These are phyloP conservation scores for Halotydeus destructor DNA, from an alignment of 1,140 invertebrate genomes.

Conservation along the genomic window DNA sequence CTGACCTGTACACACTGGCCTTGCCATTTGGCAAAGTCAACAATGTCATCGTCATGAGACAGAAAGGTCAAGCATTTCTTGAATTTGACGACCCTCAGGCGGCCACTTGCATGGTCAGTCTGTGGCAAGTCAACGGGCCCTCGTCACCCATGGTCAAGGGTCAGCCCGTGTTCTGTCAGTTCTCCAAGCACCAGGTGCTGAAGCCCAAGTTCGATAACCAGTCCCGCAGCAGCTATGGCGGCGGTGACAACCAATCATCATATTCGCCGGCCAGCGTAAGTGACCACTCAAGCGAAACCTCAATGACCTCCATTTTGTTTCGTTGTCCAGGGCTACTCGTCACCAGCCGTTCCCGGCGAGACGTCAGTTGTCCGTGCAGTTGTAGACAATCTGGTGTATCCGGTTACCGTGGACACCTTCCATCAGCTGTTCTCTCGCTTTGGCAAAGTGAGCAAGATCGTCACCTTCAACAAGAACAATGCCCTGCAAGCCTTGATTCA, in stretches of 20 bases:
- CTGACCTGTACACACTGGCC: constrained; percentile 87
- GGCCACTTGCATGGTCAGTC: constrained; percentile 79
- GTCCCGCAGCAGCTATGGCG: constrained; percentile 7
- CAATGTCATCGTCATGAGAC: constrained; percentile 19
- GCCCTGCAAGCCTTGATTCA: constrained; percentile 98
- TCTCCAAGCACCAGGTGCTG: constrained; percentile 92
- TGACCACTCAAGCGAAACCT: too few relatives aligned
- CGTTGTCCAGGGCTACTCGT: too few relatives aligned
- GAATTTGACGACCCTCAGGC: constrained; percentile 86
- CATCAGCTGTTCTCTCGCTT: constrained; percentile 87
- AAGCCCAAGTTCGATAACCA: constrained; percentile 52
- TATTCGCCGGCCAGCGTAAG: too few relatives aligned
- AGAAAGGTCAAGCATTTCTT: constrained; percentile 59
- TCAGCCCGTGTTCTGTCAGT: constrained; percentile 88
- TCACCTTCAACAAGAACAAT: constrained; percentile 98
- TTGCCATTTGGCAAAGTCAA: constrained; percentile 71
- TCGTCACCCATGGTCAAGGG: too few relatives aligned
- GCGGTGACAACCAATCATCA: constrained; percentile 18
- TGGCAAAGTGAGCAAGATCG: constrained; percentile 94
- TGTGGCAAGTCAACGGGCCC: constrained; percentile 34
- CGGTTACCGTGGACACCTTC: constrained; percentile 87
- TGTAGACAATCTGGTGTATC: constrained; percentile 93
- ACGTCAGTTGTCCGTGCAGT: constrained; percentile 91
- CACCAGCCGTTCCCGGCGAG: too few relatives aligned
- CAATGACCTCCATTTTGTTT: too few relatives aligned